Evolutionary conservation across 2,888 invertebrate genomes (phyloP).

Genomic region (Hermodice carunculata): DNA sequence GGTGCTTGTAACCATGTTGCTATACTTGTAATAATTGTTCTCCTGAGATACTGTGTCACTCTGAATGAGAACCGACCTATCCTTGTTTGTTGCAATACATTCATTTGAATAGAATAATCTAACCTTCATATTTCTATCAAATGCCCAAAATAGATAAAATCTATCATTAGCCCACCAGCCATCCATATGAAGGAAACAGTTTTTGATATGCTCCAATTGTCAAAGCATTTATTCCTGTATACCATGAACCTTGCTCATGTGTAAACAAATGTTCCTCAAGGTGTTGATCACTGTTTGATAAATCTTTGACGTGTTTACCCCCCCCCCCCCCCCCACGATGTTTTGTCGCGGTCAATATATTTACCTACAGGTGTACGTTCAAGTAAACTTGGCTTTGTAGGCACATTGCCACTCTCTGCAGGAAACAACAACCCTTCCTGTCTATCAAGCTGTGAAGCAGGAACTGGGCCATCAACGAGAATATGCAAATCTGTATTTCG

Average conservation of each 20-base stretch:
- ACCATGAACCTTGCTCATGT: not conserved
- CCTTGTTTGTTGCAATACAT: not conserved
- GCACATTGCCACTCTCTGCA: not conserved
- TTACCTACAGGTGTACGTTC: not conserved
- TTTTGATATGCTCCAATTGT: conserved; percentile 7
- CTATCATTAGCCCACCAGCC: conserved; percentile 9
- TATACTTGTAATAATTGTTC: not conserved
- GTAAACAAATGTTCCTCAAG: conserved; percentile 5
- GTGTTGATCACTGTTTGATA: not conserved
- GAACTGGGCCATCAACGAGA: not conserved
- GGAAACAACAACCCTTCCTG: not conserved
- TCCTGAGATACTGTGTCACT: not conserved
- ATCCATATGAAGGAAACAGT: not conserved
- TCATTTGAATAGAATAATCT: not conserved
- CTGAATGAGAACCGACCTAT: not conserved
- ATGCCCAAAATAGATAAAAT: not conserved
- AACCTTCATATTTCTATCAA: not conserved
- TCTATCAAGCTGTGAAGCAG: not conserved
- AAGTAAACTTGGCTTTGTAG: not conserved
- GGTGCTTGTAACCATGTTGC: not conserved
- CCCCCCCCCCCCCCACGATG: not conserved
- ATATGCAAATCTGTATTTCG: not conserved
- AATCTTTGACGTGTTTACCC: not conserved
- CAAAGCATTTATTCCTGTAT: not conserved
- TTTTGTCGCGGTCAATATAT: too few species aligned